Evolutionary conservation across 2,888 invertebrate genomes (phyloP), one percentile per base, ranked within the genome.

Genomic region (Charanyca ferruginea): DNA sequence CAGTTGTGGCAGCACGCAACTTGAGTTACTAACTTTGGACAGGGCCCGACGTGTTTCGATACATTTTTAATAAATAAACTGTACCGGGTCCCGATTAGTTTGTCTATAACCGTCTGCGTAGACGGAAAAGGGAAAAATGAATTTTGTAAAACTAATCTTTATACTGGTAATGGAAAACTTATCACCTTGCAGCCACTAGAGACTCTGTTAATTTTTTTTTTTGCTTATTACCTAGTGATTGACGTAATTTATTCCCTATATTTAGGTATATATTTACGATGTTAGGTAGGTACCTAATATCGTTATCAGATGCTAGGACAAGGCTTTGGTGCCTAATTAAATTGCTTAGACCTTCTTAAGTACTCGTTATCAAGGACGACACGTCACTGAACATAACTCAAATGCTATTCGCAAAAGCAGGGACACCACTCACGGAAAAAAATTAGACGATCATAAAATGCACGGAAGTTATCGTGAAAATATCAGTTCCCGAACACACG

Each of bases 401-500:
- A 73, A 52, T 9, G 9, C 25, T 13, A 55, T n/a, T 13, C 23
- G 5, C 28, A 6, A 44, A 52, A 41, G 35, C 9, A 8, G 48
- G 35, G 58, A 55, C 4, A 6, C 45, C 54, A 71, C 60, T 60
- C 62, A 22, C 25, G 51, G n/a, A 54, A 80, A 80, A 62, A 71
- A 77, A 51, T 51, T 76, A 69, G 82, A 62, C 65, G 68, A 76
- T 84, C 81, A 83, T 85, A 89, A 87, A 90, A 89, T 86, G 78
- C 84, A 85, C 69, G 87, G 85, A 87, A 88, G 88, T 84, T 85
- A 86, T 84, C 80, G 83, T 85, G 82, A 85, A 88, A 89, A 88
- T 90, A 89, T 87, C 87, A 88, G 83, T 83, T 84, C 75, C 80
- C 84, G 85, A 84, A 86, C 86, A 88, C 80, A 88, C 83, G 93